Base-by-base conservation (phyloP, 2,888 invertebrate species). In the Cactoblastis cactorum region DNA sequence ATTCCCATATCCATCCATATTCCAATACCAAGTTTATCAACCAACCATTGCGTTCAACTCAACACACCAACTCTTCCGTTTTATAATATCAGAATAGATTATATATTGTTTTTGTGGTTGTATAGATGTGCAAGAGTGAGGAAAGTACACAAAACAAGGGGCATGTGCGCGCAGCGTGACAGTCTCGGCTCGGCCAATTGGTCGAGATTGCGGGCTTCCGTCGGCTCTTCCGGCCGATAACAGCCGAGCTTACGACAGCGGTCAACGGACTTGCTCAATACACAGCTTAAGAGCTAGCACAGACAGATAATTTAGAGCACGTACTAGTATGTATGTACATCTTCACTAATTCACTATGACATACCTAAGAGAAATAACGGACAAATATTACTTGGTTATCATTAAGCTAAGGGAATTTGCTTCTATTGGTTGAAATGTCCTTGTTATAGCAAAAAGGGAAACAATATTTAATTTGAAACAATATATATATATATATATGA, bases 171-270 rank as follows among this genome's bases (percentile, higher is more conserved):
- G 63, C 74, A 67, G 79, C 88, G 83, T 88, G 88, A 85, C 86
- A 77, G 71, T 66, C 63, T n/a, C 69, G 47, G 63, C 69, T 71
- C 79, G 77, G 79, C 87, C 88, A 89, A 89, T 89, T 89, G 87
- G 85, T 79, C 71, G 86, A 88, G 88, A 89, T 89, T 89, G 88
- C 84, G 79, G 72, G 74, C 76, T 86, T 89, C 89, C 89, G 88
- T 72, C 77, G 67, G 57, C 69, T 71, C 82, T 89, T 88, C 89
- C 89, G 88, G 75, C 65, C 77, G 86, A 85, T 87, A 87, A 80
- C 83, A 77, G 77, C 58, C 57, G 59, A 59, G 62, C 67, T 69
- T 63, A 71, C 74, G 66, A 68, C 73, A 74, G 70, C 86, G 87
- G 87, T 88, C 88, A 88, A 83, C 78, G 85, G 71, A 75, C 83